These are phyloP conservation scores for Caenorhabditis inopinata DNA, from an alignment of 1,140 invertebrate species.

Conservation along the genomic window DNA sequence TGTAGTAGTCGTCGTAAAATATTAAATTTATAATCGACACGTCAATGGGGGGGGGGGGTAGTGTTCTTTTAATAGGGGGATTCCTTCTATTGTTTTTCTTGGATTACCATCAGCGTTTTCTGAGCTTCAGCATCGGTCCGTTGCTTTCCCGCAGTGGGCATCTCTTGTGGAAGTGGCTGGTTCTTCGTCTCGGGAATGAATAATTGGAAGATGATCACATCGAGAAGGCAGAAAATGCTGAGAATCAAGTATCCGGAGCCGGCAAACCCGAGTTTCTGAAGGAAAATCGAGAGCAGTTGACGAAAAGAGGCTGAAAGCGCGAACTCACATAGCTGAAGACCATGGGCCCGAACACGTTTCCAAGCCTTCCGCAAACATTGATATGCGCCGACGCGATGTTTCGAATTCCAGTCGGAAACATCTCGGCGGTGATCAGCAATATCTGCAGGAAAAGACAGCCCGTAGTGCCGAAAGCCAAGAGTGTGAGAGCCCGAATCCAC, in stretches of 20 bases:
- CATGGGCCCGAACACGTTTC: conserved; percentile 38
- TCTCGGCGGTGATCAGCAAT: conserved; percentile 22
- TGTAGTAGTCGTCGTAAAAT: no score
- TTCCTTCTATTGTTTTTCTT: no score
- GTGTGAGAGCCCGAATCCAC: conserved; percentile 22
- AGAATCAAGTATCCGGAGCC: conserved; percentile 5
- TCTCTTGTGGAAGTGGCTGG: conserved; percentile 37
- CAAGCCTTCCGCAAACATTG: conserved; percentile 39
- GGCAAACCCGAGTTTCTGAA: conserved; percentile 1
- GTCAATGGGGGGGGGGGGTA: no score
- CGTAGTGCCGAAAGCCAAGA: conserved; percentile 37
- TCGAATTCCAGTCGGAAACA: conserved; percentile 38
- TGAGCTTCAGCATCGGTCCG: neutral
- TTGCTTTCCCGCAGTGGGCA: conserved; percentile 20
- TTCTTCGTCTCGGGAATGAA: conserved; percentile 37
- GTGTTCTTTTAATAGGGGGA: no score
- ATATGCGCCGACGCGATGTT: conserved; percentile 35
- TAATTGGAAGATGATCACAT: neutral
- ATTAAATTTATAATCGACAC: no score
- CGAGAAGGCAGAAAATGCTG: neutral
- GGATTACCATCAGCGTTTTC: neutral
- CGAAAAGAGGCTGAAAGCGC: neutral
- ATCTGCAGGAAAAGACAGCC: conserved; percentile 35
- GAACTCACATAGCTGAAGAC: conserved; percentile 33
- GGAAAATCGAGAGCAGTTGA: neutral